These are phyloP conservation scores for Itoplectis maculator DNA, from an alignment of 2,888 invertebrate genomes.

Conservation along the genomic window DNA sequence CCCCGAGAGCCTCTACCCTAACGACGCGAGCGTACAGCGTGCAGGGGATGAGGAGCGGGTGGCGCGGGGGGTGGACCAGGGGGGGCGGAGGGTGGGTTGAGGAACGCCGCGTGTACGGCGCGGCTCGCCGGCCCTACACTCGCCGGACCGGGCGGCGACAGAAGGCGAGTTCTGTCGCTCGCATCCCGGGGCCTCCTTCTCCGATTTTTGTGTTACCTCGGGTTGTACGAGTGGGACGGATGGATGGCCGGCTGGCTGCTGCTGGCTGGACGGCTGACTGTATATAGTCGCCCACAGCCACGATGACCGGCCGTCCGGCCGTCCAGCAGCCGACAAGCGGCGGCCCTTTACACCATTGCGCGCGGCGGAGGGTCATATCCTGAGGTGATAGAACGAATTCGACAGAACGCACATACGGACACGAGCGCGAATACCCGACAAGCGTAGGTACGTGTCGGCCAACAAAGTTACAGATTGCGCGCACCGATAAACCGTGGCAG, in stretches of 20 bases:
- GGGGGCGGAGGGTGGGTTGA: slow-evolving; percentile 54
- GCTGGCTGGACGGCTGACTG: not conserved
- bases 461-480: slow-evolving; percentile 46
- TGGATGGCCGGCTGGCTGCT: slow-evolving; percentile 44
- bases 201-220: slow-evolving; percentile 25
- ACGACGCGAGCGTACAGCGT: slow-evolving; percentile 66
- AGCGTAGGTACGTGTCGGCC: slow-evolving; percentile 11
- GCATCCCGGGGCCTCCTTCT: slow-evolving; percentile 33
- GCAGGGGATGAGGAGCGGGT: not conserved
- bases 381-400: slow-evolving; percentile 62
- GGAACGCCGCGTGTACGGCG: slow-evolving; percentile 48
- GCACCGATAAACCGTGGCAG: slow-evolving; percentile 42
- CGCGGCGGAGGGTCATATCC: slow-evolving; percentile 47
- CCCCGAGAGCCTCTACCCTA: slow-evolving; percentile 69
- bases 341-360: too few relatives aligned
- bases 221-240: slow-evolving; percentile 29
- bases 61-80: not conserved
- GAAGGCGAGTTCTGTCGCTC: slow-evolving; percentile 56
- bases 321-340: too few relatives aligned
- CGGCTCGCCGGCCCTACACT: slow-evolving; percentile 36
- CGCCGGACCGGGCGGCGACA: slow-evolving; percentile 47
- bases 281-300: too few relatives aligned
- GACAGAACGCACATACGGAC: slow-evolving; percentile 30
- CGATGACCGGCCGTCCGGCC: too few relatives aligned
- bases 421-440: too few relatives aligned